Percentiles rank a stretch among this genome's conserved stretches.
phyloP scores from a whole-genome alignment of 2,113 vertebrate species.

The Apeltes quadracus region DNA sequence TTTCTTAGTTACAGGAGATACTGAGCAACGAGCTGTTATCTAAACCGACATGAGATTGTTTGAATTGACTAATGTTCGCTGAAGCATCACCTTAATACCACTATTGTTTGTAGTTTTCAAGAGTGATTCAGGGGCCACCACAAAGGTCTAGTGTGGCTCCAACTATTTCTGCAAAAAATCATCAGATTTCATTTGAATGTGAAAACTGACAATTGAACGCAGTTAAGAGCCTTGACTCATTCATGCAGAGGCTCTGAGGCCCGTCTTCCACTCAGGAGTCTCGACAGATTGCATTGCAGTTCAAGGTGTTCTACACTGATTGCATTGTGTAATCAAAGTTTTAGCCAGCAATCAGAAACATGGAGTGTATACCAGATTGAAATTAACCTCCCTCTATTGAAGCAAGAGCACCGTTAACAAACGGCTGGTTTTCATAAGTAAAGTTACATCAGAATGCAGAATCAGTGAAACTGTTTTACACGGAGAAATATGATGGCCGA shows the following conservation, averaged over 20 bases:
- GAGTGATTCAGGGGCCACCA: conserved; percentile 13
- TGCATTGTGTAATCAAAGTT: conserved; percentile 53
- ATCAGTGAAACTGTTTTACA: conserved; percentile 32
- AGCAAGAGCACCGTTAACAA: conserved; percentile 13
- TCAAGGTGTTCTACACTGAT: conserved; percentile 47
- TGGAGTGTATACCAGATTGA: conserved; percentile 40
- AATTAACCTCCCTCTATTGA: conserved; percentile 29
- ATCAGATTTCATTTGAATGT: conserved; percentile 20
- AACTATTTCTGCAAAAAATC: conserved; percentile 34
- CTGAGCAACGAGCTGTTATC: background rate
- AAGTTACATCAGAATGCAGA: conserved; percentile 19
- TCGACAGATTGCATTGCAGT: conserved; percentile 43
- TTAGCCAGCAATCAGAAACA: conserved; percentile 54
- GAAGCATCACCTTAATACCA: background rate
- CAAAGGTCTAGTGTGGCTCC: conserved; percentile 19
- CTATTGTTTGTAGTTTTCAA: conserved; percentile 3
- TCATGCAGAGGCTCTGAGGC: conserved; percentile 24
- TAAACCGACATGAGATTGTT: background rate
- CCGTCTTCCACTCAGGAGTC: conserved; percentile 28
- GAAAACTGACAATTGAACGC: conserved; percentile 11
- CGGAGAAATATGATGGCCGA: background rate
- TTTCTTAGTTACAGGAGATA: background rate
- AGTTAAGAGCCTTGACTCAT: conserved; percentile 39
- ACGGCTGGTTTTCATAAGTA: conserved; percentile 23
- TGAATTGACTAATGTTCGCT: conserved; percentile 17